These are phyloP conservation scores for Eufriesea mexicana DNA, from an alignment of 1,140 invertebrate genomes.

Conservation along the genomic window DNA sequence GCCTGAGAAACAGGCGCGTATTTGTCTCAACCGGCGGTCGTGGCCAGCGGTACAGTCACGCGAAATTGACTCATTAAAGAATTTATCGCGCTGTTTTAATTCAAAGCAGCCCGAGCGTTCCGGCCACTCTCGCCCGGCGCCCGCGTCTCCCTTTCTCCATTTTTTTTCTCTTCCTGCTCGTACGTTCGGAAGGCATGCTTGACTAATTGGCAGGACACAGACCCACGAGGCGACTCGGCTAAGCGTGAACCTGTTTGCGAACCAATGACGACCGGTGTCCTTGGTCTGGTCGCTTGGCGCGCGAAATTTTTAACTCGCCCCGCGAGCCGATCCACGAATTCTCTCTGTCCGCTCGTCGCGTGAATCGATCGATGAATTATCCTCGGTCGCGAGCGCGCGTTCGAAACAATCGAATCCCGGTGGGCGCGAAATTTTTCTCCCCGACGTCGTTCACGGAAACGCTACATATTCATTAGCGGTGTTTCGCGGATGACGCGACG, in stretches of 20 bases:
- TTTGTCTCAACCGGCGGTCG: constrained; percentile 20
- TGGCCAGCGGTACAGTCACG: constrained; percentile 13
- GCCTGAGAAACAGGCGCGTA: constrained; percentile 18
- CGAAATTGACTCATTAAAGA: constrained; percentile 56
- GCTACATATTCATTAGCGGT: constrained; percentile 54
- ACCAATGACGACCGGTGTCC: constrained; percentile 32
- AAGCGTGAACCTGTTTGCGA: constrained; percentile 55
- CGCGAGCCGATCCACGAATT: background rate
- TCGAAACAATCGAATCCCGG: background rate
- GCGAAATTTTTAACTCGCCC: background rate
- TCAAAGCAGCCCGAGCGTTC: constrained; percentile 12
- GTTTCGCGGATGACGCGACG: constrained; percentile 7
- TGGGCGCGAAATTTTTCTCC: background rate
- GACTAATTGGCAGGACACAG: constrained; percentile 62
- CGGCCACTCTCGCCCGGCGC: background rate
- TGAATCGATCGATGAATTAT: constrained; percentile 22
- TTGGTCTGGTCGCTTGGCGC: background rate
- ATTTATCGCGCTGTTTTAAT: constrained; percentile 55
- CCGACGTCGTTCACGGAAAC: constrained; percentile 31
- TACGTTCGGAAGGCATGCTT: constrained; percentile 41
- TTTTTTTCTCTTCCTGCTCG: constrained; percentile 2
- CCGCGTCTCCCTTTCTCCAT: background rate
- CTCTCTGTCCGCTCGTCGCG: background rate
- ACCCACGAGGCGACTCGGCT: constrained; percentile 34
- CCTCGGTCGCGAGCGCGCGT: background rate